phyloP scores from a whole-genome alignment of 30 jellyfish, hydroid and myxozoan species.

The Pseudorhiza aurosa region DNA sequence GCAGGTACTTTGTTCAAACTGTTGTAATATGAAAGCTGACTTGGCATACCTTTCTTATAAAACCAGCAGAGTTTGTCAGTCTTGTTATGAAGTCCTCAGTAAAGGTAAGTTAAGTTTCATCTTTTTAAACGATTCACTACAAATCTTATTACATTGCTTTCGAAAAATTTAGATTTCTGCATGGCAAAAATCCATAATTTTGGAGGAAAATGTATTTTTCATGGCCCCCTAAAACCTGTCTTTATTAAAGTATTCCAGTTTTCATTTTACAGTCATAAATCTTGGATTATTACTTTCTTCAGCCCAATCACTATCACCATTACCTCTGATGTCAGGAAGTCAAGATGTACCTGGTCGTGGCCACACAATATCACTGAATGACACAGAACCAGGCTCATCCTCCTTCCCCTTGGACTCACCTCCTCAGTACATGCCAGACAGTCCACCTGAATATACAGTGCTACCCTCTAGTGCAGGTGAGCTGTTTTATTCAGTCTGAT shows the following conservation, averaged over 20 bases:
- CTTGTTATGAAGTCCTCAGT: slow-evolving; percentile 70
- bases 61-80: slow-evolving; percentile 92
- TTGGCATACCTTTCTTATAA: slow-evolving; percentile 83
- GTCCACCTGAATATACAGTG: slow-evolving; percentile 74
- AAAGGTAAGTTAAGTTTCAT: slow-evolving; percentile 50
- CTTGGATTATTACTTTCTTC: neutral
- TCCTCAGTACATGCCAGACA: slow-evolving; percentile 72
- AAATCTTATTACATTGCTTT: neutral
- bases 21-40: slow-evolving; percentile 91
- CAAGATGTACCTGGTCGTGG: slow-evolving; percentile 71
- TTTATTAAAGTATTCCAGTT: too few species aligned
- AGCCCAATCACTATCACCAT: slow-evolving; percentile 52
- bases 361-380: slow-evolving; percentile 66
- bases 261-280: neutral
- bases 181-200: too few species aligned
- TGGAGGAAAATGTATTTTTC: too few species aligned
- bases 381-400: slow-evolving; percentile 23
- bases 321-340: slow-evolving; percentile 63
- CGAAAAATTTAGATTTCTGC: too few species aligned
- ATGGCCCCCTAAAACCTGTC: too few species aligned
- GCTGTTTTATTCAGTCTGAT: neutral
- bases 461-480: slow-evolving; percentile 54
- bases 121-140: too few species aligned
- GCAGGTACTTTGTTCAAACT: slow-evolving; percentile 82
- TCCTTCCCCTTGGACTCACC: slow-evolving; percentile 50